Evolutionary conservation across 2,797 vertebrate genomes (phyloP).

Genomic region (Vireo griseus): DNA sequence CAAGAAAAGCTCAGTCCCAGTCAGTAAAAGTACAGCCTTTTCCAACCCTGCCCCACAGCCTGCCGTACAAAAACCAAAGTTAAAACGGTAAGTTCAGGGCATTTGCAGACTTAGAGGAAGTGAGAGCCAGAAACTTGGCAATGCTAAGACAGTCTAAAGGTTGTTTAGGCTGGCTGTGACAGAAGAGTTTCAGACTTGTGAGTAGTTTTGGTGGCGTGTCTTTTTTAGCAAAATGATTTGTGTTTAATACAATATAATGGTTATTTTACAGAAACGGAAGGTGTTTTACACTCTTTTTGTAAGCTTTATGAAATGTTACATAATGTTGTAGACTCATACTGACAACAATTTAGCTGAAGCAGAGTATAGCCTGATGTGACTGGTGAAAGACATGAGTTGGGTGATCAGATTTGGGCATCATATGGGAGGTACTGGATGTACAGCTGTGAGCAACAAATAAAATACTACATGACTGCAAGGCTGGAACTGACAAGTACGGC

Average conservation of each 20-base stretch:
- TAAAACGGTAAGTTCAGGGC: constrained; percentile 77
- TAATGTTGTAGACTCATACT: background rate
- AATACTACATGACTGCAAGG: background rate
- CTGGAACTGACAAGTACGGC: background rate
- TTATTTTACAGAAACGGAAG: background rate
- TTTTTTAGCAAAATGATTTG: background rate
- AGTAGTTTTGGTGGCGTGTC: background rate
- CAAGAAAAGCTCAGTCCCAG: constrained; percentile 80
- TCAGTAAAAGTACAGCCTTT: constrained; percentile 81
- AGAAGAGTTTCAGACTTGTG: background rate
- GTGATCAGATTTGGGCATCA: background rate
- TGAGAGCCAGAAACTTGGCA: background rate
- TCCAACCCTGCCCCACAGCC: constrained; percentile 78
- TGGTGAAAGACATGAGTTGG: background rate
- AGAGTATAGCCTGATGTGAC: background rate
- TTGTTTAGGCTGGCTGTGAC: background rate
- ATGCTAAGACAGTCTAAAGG: background rate
- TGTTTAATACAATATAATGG: background rate
- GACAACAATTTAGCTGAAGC: background rate
- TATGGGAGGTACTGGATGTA: background rate
- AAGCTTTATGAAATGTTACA: background rate
- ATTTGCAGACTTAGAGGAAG: background rate
- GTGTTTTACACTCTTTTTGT: background rate
- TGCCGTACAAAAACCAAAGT: constrained; percentile 83
- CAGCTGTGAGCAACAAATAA: background rate